phyloP scores from a whole-genome alignment of 2,113 vertebrate species.

The Malurus melanocephalus region DNA sequence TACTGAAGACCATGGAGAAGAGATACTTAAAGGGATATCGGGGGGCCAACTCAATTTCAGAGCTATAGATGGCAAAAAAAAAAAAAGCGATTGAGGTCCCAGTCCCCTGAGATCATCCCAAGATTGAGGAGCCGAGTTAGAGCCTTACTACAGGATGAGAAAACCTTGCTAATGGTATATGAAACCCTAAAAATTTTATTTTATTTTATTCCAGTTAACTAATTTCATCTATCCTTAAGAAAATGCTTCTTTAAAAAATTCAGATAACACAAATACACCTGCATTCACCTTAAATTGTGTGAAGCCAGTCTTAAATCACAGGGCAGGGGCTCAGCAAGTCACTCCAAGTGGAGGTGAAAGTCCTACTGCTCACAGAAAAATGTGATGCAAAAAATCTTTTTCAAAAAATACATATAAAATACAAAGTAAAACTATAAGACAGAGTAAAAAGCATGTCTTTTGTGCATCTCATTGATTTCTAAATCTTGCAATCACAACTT shows the following conservation, averaged over 20 bases:
- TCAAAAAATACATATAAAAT: background rate
- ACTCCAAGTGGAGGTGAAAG: background rate
- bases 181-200: background rate
- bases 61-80: no score
- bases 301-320: background rate
- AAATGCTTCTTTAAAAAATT: background rate
- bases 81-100: background rate
- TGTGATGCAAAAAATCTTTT: fast-evolving
- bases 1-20: fast-evolving
- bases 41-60: background rate
- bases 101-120: background rate
- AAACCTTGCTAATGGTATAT: background rate
- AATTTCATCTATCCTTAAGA: background rate
- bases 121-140: background rate
- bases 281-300: slow-evolving; percentile 8
- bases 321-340: background rate
- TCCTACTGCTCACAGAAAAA: background rate
- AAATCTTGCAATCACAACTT: background rate
- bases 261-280: background rate
- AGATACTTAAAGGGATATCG: background rate
- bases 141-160: background rate
- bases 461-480: background rate
- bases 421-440: background rate
- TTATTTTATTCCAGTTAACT: background rate
- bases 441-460: background rate